Conservation (phyloP, 2,113 vertebrate species). For the Capreolus pygargus region DNA sequence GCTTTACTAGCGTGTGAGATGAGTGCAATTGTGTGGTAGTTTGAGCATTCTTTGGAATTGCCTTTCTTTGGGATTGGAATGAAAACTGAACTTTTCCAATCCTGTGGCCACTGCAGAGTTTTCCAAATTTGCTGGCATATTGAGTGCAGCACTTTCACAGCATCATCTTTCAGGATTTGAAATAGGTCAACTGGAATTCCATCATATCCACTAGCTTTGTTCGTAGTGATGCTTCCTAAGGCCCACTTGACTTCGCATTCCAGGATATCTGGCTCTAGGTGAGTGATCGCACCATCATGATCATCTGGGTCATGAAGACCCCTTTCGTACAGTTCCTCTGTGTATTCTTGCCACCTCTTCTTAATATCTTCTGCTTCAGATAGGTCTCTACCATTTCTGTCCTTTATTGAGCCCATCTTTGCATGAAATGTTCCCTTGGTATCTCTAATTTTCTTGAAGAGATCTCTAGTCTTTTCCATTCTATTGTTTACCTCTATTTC, state of each 20-base stretch:
- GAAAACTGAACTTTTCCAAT: not conserved
- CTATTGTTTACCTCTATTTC: not conserved
- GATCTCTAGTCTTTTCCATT: not conserved
- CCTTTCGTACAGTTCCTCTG: not conserved
- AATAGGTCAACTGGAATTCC: not conserved
- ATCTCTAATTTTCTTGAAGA: not conserved
- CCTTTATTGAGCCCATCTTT: not conserved
- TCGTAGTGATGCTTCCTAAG: not conserved
- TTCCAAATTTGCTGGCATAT: not conserved
- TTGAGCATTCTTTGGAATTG: not conserved
- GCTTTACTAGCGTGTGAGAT: not conserved
- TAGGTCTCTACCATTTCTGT: not conserved
- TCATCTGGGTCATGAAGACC: not conserved
- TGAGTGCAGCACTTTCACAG: not conserved
- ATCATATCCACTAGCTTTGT: not conserved
- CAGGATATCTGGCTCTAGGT: not conserved
- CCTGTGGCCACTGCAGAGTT: not conserved
- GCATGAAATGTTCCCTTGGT: not conserved
- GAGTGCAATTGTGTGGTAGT: not conserved
- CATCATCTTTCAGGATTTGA: not conserved
- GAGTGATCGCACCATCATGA: not conserved
- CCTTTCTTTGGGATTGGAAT: not conserved
- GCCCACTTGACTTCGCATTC: not conserved
- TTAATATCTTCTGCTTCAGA: not conserved
- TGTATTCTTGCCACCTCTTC: not conserved